A percentile compares a stretch with the other conserved stretches of the same genome.
Evolutionary conservation across 2,797 vertebrate species (phyloP).

Genomic region (Falco berigora): DNA sequence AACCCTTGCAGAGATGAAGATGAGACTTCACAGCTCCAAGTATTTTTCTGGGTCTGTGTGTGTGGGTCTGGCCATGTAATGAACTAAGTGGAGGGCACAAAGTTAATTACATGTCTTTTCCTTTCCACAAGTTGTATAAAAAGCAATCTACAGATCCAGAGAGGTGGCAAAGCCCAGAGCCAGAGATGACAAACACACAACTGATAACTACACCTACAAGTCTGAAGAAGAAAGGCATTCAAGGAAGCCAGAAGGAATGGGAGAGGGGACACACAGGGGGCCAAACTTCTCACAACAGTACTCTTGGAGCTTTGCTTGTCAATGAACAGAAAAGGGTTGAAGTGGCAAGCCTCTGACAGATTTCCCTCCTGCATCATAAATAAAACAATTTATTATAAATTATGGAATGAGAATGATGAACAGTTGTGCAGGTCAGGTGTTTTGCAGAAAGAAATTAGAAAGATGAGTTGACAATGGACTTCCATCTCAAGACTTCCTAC

Average conservation of each 20-base stretch:
- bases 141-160: neutral
- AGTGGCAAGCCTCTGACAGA: neutral
- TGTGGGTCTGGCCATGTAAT: accelerated
- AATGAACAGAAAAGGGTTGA: neutral
- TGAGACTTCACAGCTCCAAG: neutral
- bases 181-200: neutral
- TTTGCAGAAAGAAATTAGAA: neutral
- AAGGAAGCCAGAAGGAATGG: neutral
- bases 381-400: neutral
- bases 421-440: neutral
- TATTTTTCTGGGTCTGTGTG: neutral
- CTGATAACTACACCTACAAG: neutral
- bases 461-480: neutral
- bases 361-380: neutral
- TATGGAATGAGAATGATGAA: neutral
- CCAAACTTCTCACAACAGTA: neutral
- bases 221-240: neutral
- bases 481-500: neutral
- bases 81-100: neutral
- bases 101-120: neutral
- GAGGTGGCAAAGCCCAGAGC: neutral
- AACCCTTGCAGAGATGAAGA: neutral
- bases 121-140: neutral
- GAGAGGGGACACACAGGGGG: neutral
- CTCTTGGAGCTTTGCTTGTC: neutral